These are phyloP conservation scores for Semicossyphus pulcher DNA, from an alignment of 2,113 vertebrate species.

Conservation along the genomic window DNA sequence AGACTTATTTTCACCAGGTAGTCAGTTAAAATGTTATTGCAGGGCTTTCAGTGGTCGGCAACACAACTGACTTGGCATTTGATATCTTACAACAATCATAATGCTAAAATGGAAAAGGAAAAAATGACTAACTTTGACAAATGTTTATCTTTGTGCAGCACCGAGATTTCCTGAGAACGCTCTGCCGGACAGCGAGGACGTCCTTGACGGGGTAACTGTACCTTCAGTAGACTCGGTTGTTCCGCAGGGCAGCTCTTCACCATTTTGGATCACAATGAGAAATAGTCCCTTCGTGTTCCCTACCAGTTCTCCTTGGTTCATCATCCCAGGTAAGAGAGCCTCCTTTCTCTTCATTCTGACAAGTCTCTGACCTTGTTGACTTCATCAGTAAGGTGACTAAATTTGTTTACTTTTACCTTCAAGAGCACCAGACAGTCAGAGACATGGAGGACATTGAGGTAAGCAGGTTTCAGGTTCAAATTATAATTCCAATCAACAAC, in stretches of 20 bases:
- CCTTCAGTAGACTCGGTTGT: not conserved
- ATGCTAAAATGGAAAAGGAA: no score
- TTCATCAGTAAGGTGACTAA: not conserved
- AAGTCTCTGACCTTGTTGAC: not conserved
- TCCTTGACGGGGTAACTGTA: rapidly evolving
- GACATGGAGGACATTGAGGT: constrained; percentile 8
- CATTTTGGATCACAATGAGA: constrained; percentile 57
- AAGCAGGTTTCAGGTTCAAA: not conserved
- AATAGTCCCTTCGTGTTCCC: constrained; percentile 49
- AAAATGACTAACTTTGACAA: no score
- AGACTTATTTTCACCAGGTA: no score
- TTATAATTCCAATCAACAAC: no score
- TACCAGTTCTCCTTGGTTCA: constrained; percentile 57
- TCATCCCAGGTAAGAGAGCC: constrained; percentile 55
- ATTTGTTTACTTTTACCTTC: not conserved
- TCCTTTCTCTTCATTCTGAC: no score
- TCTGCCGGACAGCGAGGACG: not conserved
- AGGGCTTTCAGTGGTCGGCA: no score
- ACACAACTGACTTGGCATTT: no score
- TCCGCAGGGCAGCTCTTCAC: not conserved
- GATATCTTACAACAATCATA: no score
- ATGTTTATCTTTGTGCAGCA: constrained; percentile 9
- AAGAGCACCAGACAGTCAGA: constrained; percentile 29
- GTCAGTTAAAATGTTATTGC: no score
- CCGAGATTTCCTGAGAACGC: constrained; percentile 1